Conservation (phyloP, 2,888 invertebrate species). For the Cataglyphis albicans region DNA sequence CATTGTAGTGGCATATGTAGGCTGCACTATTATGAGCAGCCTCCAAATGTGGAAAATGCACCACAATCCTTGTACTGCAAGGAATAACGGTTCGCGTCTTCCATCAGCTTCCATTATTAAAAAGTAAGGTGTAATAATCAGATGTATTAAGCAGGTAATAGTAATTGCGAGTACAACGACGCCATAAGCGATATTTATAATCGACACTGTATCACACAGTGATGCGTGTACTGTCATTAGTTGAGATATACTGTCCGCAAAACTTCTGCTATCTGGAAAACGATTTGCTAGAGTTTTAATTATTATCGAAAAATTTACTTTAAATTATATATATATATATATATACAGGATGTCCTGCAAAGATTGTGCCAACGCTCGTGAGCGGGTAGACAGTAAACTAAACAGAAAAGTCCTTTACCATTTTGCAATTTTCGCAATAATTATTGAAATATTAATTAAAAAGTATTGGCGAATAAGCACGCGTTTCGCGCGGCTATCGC, state of each 20-base stretch:
- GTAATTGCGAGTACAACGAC: slow-evolving; percentile 87
- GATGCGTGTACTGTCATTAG: slow-evolving; percentile 87
- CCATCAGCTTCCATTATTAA: slow-evolving; percentile 87
- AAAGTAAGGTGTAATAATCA: slow-evolving; percentile 89
- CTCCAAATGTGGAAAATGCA: slow-evolving; percentile 87
- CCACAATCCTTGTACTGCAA: slow-evolving; percentile 88
- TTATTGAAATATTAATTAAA: no score
- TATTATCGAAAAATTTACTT: neutral
- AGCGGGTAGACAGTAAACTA: no score
- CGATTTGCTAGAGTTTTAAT: neutral
- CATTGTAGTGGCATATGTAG: slow-evolving; percentile 87
- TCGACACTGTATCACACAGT: slow-evolving; percentile 87
- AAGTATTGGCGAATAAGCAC: no score
- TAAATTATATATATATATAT: neutral
- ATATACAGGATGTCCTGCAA: no score
- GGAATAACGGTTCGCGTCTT: slow-evolving; percentile 86
- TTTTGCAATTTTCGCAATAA: no score
- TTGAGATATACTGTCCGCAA: slow-evolving; percentile 86
- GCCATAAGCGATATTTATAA: slow-evolving; percentile 87
- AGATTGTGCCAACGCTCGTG: no score
- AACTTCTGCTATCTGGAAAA: slow-evolving; percentile 69
- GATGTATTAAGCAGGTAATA: slow-evolving; percentile 88
- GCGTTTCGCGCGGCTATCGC: no score
- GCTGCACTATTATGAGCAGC: slow-evolving; percentile 88
- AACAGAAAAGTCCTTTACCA: no score